Conservation (phyloP, 2,888 invertebrate species). For the Epinotia nisella region DNA sequence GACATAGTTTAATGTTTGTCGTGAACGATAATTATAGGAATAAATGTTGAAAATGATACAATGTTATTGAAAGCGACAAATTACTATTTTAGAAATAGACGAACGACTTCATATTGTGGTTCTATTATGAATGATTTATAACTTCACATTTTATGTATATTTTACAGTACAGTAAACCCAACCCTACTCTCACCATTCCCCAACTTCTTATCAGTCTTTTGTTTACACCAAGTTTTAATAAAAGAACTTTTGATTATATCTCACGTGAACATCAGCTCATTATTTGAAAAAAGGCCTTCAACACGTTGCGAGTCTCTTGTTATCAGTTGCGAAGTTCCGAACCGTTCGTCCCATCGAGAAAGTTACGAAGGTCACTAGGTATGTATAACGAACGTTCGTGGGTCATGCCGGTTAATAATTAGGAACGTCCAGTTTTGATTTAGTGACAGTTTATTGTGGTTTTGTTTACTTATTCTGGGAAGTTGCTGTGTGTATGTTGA, state of each 20-base stretch:
- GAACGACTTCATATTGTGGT: too few relatives aligned
- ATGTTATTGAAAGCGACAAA: too few relatives aligned
- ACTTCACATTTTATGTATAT: too few relatives aligned
- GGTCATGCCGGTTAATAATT: conserved; percentile 28
- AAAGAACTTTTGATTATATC: conserved; percentile 38
- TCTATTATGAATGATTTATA: too few relatives aligned
- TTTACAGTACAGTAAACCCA: too few relatives aligned
- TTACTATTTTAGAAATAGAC: too few relatives aligned
- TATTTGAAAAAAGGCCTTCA: conserved; percentile 43
- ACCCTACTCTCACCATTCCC: conserved; percentile 11
- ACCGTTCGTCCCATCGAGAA: conserved; percentile 25
- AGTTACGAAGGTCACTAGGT: conserved; percentile 23
- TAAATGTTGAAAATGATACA: neutral
- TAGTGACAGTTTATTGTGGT: neutral
- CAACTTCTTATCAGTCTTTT: conserved; percentile 25
- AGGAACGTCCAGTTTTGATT: conserved; percentile 11
- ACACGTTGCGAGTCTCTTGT: conserved; percentile 30
- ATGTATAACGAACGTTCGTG: conserved; percentile 28
- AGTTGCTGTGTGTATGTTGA: neutral
- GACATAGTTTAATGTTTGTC: conserved; percentile 12
- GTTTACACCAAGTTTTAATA: conserved; percentile 41
- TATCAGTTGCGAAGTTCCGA: conserved; percentile 33
- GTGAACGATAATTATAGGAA: neutral
- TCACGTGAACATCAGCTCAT: conserved; percentile 33
- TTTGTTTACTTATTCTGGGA: neutral